A percentile compares a stretch with the other conserved stretches of the same genome.
These are phyloP conservation scores for Anser brachyrhynchus DNA, from an alignment of 2,113 vertebrate genomes.

Conservation along the genomic window DNA sequence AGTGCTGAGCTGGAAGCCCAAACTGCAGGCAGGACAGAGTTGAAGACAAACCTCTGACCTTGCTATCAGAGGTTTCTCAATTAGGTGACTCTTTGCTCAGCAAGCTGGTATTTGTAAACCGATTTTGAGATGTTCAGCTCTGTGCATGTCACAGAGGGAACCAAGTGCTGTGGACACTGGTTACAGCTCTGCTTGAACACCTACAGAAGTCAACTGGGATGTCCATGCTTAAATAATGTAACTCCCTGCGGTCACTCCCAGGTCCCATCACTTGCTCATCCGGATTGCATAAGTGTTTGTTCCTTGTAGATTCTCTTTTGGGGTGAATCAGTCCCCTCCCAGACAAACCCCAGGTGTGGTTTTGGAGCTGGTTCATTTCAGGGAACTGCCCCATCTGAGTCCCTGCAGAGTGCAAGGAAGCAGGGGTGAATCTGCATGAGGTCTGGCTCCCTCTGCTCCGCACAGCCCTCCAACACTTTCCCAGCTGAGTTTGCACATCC, in stretches of 20 bases:
- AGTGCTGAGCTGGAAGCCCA: neutral
- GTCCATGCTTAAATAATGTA: fast-evolving
- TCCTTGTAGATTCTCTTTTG: neutral
- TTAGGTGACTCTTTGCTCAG: neutral
- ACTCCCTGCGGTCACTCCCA: neutral
- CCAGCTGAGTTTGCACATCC: neutral
- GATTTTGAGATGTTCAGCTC: neutral
- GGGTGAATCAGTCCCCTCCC: neutral
- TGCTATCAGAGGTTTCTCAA: neutral
- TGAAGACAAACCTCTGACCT: neutral
- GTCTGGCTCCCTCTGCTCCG: neutral
- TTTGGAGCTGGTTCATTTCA: neutral
- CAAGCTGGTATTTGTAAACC: neutral
- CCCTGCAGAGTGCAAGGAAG: neutral
- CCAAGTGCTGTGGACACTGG: neutral
- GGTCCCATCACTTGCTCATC: neutral
- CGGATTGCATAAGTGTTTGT: neutral
- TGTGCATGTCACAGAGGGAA: neutral
- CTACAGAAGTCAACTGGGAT: neutral
- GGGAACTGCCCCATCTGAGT: neutral
- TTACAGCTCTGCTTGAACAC: neutral
- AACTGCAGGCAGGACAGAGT: neutral
- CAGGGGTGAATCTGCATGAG: neutral
- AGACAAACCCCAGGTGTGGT: neutral
- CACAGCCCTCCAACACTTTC: neutral